Evolutionary conservation across 2,113 vertebrate species (phyloP), one percentile per base, ranked within the genome.

Genomic region (Dipodomys spectabilis): DNA sequence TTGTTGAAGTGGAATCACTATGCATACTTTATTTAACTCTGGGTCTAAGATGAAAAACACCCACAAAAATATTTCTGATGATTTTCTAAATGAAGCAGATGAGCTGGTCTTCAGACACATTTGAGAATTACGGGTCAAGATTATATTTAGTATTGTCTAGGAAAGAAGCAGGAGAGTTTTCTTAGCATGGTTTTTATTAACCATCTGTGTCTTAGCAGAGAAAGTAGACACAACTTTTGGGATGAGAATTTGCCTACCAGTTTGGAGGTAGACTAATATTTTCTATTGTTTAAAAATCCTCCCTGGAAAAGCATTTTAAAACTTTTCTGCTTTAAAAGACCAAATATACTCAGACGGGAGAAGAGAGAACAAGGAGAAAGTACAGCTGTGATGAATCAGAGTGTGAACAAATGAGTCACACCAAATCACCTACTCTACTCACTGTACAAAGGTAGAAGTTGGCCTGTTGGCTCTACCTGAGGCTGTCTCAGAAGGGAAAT

Each of bases 401-500:
- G 49, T 77, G 60, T 0, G 4, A 95, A 92, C 4, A 6, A 32
- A 95, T 85, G 90, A 90, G 88, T 92, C 82, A 73, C 84, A 22
- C 92, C 93, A 95, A 93, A 96, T 97, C 94, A 39, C 49, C 81
- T 67, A 78, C 62, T 39, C 74, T 83, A 44, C 39, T 69, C 69
- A 25, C 65, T 67, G 35, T 88, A 92, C 75, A 82, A 94, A 92
- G 85, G 92, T 39, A 92, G 96, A 95, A 35, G 88, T 71, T 94
- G 94, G 74, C 92, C 53, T 28, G 94, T 67, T 77, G 93, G 94
- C 89, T 93, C 9, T 72, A 73, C 85, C 94, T 79, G 89, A 94
- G 93, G 87, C 73, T 95, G 45, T 81, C 94, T 96, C 81, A 91
- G 92, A 91, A 97, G 92, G 53, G 93, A 35, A 85, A 81, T 89